These are phyloP conservation scores for Polydrusus cervinus DNA, from an alignment of 2,888 invertebrate genomes.

Conservation along the genomic window DNA sequence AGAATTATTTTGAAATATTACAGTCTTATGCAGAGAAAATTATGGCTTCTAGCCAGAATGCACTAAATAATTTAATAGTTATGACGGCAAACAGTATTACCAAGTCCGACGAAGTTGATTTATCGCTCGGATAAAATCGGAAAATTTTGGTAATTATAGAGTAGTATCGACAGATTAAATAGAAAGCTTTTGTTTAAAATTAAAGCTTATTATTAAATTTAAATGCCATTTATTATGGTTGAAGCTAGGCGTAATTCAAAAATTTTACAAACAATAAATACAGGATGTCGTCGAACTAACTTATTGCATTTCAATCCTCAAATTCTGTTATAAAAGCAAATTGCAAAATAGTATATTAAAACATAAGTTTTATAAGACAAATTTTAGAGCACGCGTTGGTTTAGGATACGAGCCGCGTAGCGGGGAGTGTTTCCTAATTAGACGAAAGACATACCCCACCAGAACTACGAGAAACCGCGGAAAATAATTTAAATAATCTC, in stretches of 20 bases:
- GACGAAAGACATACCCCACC: too few species aligned
- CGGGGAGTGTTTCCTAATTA: too few species aligned
- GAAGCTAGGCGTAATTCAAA: background rate
- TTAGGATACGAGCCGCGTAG: too few species aligned
- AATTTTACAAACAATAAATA: background rate
- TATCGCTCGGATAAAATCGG: constrained; percentile 26
- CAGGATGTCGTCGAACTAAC: too few species aligned
- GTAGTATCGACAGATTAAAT: constrained; percentile 11
- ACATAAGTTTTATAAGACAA: too few species aligned
- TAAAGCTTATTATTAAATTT: constrained; percentile 5
- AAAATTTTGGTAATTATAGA: constrained; percentile 20
- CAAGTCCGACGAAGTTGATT: constrained; percentile 1
- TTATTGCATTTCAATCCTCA: too few species aligned
- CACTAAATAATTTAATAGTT: constrained; percentile 26
- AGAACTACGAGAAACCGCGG: too few species aligned
- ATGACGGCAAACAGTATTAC: constrained; percentile 31
- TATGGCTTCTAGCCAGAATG: constrained; percentile 31
- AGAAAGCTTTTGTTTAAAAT: constrained; percentile 2
- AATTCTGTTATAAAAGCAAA: too few species aligned
- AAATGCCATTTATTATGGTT: too few species aligned
- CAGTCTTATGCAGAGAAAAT: constrained; percentile 30
- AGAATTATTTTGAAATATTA: constrained; percentile 28
- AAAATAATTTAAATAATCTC: too few species aligned
- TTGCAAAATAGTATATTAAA: too few species aligned
- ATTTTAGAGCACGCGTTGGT: too few species aligned